Conservation (phyloP, 2,888 invertebrate species). For the Dendrolimus pini region DNA sequence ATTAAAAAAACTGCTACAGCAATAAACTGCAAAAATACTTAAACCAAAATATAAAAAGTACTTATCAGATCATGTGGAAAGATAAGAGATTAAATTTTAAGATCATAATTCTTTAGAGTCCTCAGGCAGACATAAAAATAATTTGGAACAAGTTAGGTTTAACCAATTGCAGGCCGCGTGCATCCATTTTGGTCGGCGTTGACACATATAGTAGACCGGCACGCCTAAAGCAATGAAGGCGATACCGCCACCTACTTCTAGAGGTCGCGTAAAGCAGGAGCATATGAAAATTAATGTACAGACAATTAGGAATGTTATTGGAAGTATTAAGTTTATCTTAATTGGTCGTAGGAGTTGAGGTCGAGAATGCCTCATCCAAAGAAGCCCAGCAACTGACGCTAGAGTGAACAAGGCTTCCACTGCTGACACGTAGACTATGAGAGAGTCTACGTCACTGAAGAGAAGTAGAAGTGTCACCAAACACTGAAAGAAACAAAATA, state of each 20-base stretch:
- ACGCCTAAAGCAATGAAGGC: conserved; percentile 85
- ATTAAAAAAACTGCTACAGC: too few relatives aligned
- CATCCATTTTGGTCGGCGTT: conserved; percentile 85
- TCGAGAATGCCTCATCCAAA: conserved; percentile 88
- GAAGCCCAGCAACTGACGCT: conserved; percentile 88
- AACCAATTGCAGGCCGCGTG: conserved; percentile 80
- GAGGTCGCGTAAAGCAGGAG: conserved; percentile 88
- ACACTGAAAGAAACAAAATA: conserved; percentile 77
- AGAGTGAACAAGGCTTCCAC: conserved; percentile 93
- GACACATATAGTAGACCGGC: conserved; percentile 90
- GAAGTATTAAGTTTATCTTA: conserved; percentile 86
- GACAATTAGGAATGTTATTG: conserved; percentile 88
- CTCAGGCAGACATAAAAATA: conserved; percentile 89
- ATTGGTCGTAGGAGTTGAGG: conserved; percentile 90
- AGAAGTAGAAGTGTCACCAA: conserved; percentile 87
- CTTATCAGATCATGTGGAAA: conserved; percentile 9
- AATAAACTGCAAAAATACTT: too few relatives aligned
- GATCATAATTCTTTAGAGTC: conserved; percentile 74
- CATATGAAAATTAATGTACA: conserved; percentile 91
- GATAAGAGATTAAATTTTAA: conserved; percentile 7
- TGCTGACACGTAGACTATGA: conserved; percentile 94
- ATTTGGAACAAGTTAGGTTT: conserved; percentile 85
- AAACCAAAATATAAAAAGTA: not conserved
- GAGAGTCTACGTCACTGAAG: conserved; percentile 88
- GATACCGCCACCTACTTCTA: conserved; percentile 88